Percentiles rank a stretch among this genome's conserved stretches.
phyloP scores from a whole-genome alignment of 2,113 vertebrate species.

The Ptyas mucosa region DNA sequence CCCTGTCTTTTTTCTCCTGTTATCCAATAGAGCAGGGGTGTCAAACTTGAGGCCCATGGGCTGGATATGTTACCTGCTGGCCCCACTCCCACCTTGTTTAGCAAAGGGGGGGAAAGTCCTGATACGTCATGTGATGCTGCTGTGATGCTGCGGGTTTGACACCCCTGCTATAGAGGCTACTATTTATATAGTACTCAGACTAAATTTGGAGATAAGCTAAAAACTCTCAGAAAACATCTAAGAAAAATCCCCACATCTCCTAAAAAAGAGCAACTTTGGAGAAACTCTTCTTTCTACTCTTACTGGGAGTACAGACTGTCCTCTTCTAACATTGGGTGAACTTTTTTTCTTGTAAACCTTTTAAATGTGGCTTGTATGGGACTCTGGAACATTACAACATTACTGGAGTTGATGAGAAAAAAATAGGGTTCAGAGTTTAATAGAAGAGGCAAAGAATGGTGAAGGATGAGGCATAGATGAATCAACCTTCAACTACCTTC shows the following conservation, averaged over 20 bases:
- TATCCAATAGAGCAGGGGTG: neutral
- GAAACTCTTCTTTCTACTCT: neutral
- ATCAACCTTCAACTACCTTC: neutral
- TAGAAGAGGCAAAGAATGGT: neutral
- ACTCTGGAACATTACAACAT: neutral
- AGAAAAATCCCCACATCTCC: neutral
- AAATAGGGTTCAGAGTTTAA: neutral
- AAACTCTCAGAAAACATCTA: neutral
- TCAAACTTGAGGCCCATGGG: too few species aligned
- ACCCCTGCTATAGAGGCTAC: neutral
- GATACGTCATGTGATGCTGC: too few species aligned
- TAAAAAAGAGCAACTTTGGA: neutral
- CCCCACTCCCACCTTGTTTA: too few species aligned
- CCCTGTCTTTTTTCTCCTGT: fast-evolving
- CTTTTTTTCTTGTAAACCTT: neutral
- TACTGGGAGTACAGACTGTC: neutral
- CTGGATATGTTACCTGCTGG: too few species aligned
- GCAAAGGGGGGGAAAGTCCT: too few species aligned
- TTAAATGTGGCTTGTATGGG: neutral
- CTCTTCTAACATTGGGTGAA: neutral
- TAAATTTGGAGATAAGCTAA: neutral
- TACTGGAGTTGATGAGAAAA: neutral
- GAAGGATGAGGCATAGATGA: neutral
- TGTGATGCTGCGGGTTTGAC: too few species aligned
- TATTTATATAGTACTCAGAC: neutral